A percentile compares a stretch with the other conserved stretches of the same genome.
Evolutionary conservation across 2,797 vertebrate genomes (phyloP).

Genomic region (Masticophis lateralis): DNA sequence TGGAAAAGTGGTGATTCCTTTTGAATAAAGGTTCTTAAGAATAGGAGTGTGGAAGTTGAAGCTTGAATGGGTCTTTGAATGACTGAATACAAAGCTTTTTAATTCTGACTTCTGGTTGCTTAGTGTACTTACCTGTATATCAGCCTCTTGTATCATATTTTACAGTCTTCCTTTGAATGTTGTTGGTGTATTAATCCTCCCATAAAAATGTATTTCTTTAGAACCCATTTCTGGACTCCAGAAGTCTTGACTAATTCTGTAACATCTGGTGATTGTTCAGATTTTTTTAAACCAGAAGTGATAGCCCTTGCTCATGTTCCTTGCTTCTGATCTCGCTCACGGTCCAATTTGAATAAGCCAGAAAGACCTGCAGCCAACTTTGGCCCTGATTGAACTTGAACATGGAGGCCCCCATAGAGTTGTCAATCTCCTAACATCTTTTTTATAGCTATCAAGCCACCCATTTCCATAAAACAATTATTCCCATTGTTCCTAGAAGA

Average conservation of each 20-base stretch:
- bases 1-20: not conserved
- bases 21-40: not conserved
- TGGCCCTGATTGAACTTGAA: not conserved
- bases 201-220: not conserved
- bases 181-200: not conserved
- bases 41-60: not conserved
- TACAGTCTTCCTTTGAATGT: not conserved
- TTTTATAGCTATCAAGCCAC: not conserved
- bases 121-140: not conserved
- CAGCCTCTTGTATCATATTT: not conserved
- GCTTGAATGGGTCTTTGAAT: not conserved
- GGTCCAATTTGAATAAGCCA: not conserved
- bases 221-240: not conserved
- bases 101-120: not conserved
- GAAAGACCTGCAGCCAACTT: not conserved
- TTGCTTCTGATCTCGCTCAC: not conserved
- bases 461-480: not conserved
- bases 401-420: not conserved
- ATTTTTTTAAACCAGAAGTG: not conserved
- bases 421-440: not conserved
- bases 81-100: not conserved
- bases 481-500: not conserved
- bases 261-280: not conserved
- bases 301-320: not conserved
- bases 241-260: not conserved